Base-by-base conservation (phyloP, 2,113 vertebrate genomes). In the Anguilla rostrata region DNA sequence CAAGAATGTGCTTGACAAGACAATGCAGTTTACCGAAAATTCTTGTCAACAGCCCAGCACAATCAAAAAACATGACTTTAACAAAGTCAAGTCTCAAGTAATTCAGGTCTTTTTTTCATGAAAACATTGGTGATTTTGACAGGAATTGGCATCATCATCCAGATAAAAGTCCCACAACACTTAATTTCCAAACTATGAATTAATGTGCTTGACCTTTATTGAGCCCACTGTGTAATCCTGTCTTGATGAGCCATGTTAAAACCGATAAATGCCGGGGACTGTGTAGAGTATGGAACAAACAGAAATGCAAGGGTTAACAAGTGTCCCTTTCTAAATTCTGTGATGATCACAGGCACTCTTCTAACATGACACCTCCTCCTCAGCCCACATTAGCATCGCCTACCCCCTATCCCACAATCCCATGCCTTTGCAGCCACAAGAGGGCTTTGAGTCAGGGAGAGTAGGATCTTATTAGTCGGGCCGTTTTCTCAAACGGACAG, bases 391-490 rank as follows among this genome's bases (percentile, higher is more conserved):
- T 84, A 40, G 84, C 46, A 75, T 75, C 46, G 40, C 60, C 18
- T 26, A 22, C 26, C 83, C 40, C 46, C 49, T 18, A 34, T 20
- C 46, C 60, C 39, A 18, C 83, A 9, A 78, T 16, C 4, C 26
- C 46, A 78, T 2, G n/a, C 46, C 78, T 71, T 78, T 60, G 85
- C 84, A 15, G 78, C 85, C 71, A 22, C 9, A 82, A 84, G 85
- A 78, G 39, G 63, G 15, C 88, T 84, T 88, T 83, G 85, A 85
- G 82, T 79, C 78, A 84, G 22, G 49, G 34, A 83, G 83, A 87
- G 85, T 92, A 89, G 92, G 91, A 91, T 92, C 93, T 91, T 91
- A 93, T 91, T 92, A 93, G 94, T 91, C 91, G 92, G 92, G 89
- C 90, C 89, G 79, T 34, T 89, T 91, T 91, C 90, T 91, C 87